These are phyloP conservation scores for Melipona quadrifasciata DNA, from an alignment of 1,140 invertebrate genomes.

Conservation along the genomic window DNA sequence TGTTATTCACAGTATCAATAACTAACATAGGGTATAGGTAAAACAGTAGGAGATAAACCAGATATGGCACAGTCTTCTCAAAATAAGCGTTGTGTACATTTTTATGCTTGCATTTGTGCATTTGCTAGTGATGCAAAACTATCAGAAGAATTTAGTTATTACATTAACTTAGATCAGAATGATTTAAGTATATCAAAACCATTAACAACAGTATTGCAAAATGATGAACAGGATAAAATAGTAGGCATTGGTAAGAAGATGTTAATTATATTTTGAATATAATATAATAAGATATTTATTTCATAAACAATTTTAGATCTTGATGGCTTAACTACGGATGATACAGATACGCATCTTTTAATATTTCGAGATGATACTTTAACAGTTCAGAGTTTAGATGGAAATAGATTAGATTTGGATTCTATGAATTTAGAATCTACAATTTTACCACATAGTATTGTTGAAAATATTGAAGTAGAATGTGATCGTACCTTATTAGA, in stretches of 20 bases:
- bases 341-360: constrained; percentile 74
- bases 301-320: constrained; percentile 69
- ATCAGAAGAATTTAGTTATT: constrained; percentile 87
- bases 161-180: constrained; percentile 83
- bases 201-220: constrained; percentile 63
- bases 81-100: constrained; percentile 82
- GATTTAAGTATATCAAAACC: constrained; percentile 69
- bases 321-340: constrained; percentile 72
- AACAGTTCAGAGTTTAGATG: constrained; percentile 73
- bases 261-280: background rate
- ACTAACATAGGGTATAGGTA: constrained; percentile 59
- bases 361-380: constrained; percentile 78
- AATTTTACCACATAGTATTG: constrained; percentile 70
- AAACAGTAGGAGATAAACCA: constrained; percentile 67
- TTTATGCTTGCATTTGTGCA: constrained; percentile 90
- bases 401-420: constrained; percentile 73
- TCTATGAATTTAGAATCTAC: constrained; percentile 75
- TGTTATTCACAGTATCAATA: constrained; percentile 12
- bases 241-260: constrained; percentile 75
- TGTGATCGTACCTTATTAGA: constrained; percentile 70
- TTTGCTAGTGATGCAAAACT: constrained; percentile 89
- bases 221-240: constrained; percentile 74
- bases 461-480: constrained; percentile 72
- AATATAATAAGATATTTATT: constrained; percentile 20
- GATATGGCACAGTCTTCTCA: constrained; percentile 58